phyloP scores from a whole-genome alignment of 2,113 vertebrate genomes.

The Brachyhypopomus occidentalis region DNA sequence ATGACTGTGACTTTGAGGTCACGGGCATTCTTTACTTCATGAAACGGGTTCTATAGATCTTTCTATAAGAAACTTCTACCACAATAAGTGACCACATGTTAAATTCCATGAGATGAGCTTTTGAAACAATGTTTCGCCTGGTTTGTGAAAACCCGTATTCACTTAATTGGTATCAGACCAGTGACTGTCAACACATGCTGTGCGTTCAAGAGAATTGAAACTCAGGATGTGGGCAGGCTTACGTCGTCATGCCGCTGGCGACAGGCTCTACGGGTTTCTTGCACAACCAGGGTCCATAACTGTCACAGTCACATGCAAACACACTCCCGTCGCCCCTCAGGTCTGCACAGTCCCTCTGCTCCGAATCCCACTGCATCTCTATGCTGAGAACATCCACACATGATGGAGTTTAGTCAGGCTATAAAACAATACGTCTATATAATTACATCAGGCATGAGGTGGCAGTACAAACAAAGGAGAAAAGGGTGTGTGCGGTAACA shows the following conservation, averaged over 20 bases:
- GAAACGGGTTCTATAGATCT: not conserved
- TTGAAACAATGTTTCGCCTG: not conserved
- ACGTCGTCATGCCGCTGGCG: not conserved
- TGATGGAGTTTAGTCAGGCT: not conserved
- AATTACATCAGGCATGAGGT: too few species aligned
- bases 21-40: not conserved
- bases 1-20: too few species aligned
- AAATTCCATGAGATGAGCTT: not conserved
- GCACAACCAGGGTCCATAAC: slow-evolving; percentile 36
- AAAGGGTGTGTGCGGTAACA: too few species aligned
- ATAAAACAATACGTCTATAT: too few species aligned
- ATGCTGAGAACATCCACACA: slow-evolving; percentile 11
- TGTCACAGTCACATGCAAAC: slow-evolving; percentile 31
- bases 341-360: slow-evolving; percentile 44
- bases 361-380: slow-evolving; percentile 33
- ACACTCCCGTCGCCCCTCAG: slow-evolving; percentile 40
- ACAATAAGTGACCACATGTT: not conserved
- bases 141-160: not conserved
- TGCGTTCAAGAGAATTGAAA: not conserved
- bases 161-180: not conserved
- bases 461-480: too few species aligned
- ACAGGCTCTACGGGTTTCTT: slow-evolving; percentile 10
- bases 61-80: too few species aligned
- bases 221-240: not conserved
- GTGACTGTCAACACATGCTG: not conserved